These are phyloP conservation scores for Linyphia triangularis DNA, from an alignment of 2,888 invertebrate species.

Conservation along the genomic window DNA sequence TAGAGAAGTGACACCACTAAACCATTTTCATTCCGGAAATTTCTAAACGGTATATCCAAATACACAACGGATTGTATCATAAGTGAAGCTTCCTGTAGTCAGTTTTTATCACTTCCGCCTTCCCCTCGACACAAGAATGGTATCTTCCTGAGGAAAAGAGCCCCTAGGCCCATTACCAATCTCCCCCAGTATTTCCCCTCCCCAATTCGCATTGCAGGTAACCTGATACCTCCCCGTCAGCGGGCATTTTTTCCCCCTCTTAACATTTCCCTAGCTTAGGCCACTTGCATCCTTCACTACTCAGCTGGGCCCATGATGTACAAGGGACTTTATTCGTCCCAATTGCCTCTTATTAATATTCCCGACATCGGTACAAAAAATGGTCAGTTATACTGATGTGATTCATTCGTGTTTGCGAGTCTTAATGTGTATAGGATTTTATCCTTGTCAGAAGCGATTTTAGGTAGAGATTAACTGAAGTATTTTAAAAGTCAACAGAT, in stretches of 20 bases:
- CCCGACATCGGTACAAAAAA: neutral
- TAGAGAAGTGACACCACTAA: too few species aligned
- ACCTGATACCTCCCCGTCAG: conserved; percentile 69
- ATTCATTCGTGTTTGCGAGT: too few species aligned
- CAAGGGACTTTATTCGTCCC: conserved; percentile 48
- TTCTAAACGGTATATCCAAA: too few species aligned
- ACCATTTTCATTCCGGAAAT: too few species aligned
- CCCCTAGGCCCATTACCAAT: conserved; percentile 66
- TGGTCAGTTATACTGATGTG: neutral
- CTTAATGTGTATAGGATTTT: too few species aligned
- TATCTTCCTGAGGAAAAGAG: conserved; percentile 56
- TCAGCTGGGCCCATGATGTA: conserved; percentile 58
- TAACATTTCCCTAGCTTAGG: conserved; percentile 28
- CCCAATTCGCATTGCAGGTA: conserved; percentile 63
- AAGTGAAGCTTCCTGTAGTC: neutral
- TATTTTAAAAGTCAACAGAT: too few species aligned
- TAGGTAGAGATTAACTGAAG: too few species aligned
- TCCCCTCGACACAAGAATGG: conserved; percentile 59
- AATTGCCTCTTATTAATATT: conserved; percentile 65
- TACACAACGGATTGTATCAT: neutral
- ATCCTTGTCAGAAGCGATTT: too few species aligned
- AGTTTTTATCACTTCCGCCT: conserved; percentile 14
- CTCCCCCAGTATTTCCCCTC: conserved; percentile 54
- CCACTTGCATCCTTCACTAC: conserved; percentile 5
- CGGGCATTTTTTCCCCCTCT: conserved; percentile 46